phyloP scores from a whole-genome alignment of 2,113 vertebrate genomes.

The Puntigrus tetrazona region DNA sequence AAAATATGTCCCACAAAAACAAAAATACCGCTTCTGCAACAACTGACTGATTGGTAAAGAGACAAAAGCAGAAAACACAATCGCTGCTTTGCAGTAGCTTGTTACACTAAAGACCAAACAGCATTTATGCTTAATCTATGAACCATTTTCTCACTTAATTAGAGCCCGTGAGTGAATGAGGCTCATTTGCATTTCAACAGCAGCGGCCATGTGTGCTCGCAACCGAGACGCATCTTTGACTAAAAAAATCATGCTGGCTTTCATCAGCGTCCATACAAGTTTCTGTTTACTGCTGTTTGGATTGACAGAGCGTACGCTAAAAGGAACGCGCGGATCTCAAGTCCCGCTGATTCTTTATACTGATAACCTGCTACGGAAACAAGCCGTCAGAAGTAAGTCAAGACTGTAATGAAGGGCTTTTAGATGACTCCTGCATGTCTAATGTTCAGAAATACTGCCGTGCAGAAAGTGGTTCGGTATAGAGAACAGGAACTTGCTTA shows the following conservation, averaged over 20 bases:
- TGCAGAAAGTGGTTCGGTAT: not conserved
- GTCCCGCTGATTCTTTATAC: not conserved
- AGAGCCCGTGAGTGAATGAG: not conserved
- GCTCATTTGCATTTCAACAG: slow-evolving; percentile 30
- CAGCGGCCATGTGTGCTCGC: not conserved
- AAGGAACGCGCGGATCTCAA: not conserved
- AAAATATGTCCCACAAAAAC: not conserved
- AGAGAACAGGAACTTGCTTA: not conserved
- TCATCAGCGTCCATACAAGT: not conserved
- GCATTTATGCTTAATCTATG: slow-evolving; percentile 19
- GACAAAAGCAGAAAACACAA: not conserved
- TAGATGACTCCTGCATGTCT: not conserved
- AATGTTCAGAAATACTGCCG: not conserved
- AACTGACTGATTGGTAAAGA: not conserved
- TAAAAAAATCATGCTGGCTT: slow-evolving; percentile 2
- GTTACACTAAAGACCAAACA: not conserved
- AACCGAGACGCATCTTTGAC: not conserved
- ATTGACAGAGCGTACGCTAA: not conserved
- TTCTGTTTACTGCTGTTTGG: slow-evolving; percentile 8
- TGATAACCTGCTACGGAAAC: not conserved
- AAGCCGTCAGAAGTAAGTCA: not conserved
- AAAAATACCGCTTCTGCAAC: not conserved
- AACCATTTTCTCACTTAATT: slow-evolving; percentile 34
- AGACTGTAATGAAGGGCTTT: not conserved
- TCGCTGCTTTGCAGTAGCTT: not conserved